Conservation (phyloP, 2,113 vertebrate species). For the Mirza zaza region DNA sequence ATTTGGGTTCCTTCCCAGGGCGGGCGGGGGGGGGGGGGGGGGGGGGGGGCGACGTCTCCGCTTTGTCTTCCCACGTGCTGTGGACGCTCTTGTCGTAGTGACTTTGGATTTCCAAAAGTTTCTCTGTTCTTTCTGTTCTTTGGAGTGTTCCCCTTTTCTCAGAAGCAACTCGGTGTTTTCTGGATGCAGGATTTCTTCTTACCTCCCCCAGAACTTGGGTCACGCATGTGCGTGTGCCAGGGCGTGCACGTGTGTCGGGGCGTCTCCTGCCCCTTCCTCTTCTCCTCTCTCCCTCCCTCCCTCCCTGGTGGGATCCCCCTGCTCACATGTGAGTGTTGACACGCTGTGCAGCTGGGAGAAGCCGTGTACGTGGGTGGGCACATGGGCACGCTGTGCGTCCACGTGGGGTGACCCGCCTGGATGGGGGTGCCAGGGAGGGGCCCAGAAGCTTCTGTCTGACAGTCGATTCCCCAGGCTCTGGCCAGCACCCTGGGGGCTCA, state of each 20-base stretch:
- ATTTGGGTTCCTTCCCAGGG: not conserved
- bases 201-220: not conserved
- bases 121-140: not conserved
- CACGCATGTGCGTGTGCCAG: not conserved
- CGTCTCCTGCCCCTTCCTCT: not conserved
- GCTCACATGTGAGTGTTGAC: not conserved
- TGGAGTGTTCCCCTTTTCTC: too few species aligned
- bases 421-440: fast-evolving
- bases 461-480: not conserved
- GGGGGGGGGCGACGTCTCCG: fast-evolving
- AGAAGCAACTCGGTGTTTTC: not conserved
- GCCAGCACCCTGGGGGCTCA: not conserved
- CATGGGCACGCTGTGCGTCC: fast-evolving
- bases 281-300: not conserved
- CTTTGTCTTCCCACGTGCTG: not conserved
- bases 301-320: too few species aligned
- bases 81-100: not conserved
- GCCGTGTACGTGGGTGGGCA: not conserved
- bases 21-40: not conserved
- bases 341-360: fast-evolving
- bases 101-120: not conserved
- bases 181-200: not conserved
- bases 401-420: not conserved
- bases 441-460: not conserved
- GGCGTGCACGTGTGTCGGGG: not conserved